Conservation (phyloP, 2,113 vertebrate genomes). For the Caracal caracal region DNA sequence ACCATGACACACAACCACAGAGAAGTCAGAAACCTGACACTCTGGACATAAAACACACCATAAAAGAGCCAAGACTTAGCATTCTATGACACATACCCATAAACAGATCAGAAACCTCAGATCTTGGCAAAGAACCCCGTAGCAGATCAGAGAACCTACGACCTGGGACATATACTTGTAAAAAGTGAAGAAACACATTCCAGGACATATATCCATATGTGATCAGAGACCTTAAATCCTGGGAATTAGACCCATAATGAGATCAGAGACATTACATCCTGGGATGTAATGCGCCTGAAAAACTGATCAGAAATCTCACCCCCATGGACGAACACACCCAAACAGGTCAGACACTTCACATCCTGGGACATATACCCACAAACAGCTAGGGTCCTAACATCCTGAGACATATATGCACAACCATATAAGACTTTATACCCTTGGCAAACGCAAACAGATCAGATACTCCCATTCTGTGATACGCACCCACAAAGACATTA, state of each 20-base stretch:
- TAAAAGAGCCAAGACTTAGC: background rate
- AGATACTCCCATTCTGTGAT: background rate
- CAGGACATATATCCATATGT: background rate
- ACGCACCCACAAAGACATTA: background rate
- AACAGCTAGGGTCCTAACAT: background rate
- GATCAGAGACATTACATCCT: background rate
- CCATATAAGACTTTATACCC: background rate
- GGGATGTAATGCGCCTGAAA: background rate
- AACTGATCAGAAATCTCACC: background rate
- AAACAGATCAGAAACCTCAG: constrained; percentile 17
- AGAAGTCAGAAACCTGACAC: background rate
- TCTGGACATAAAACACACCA: background rate
- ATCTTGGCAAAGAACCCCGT: background rate
- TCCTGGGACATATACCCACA: background rate
- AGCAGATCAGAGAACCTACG: background rate
- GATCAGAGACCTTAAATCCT: constrained; percentile 25
- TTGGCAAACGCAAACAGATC: background rate
- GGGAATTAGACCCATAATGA: background rate
- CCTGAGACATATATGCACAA: background rate
- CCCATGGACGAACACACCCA: background rate
- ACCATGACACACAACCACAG: background rate
- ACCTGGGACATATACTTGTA: background rate
- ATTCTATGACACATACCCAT: background rate
- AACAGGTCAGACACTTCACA: background rate
- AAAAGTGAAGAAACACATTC: background rate